Base-by-base conservation (phyloP, 1,140 invertebrate species). In the Idris sp. region DNA sequence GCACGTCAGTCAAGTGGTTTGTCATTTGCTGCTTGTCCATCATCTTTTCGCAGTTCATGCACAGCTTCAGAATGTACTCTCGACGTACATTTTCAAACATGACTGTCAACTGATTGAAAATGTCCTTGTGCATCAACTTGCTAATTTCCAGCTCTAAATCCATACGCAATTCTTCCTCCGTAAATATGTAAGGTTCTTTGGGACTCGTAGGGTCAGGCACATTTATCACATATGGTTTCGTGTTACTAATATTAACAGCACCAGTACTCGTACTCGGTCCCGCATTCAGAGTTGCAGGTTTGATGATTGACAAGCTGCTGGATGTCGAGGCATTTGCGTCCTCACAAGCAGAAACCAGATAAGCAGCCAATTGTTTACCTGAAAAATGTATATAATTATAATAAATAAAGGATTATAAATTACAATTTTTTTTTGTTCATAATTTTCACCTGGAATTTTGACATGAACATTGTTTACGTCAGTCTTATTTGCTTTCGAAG, bases 21-120 rank as follows among this genome's bases (percentile, higher is more conserved):
- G 58, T 2, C 15, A 56, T 15, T 14, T 26, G 4, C 2, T 25
- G 19, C 25, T 16, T 19, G 0, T 10, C n/a, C 40, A 48, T 46
- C 0, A 14, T 0, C 0, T 0, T 16, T 10, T 58, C 48, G 6
- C 43, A 48, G 8, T 30, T 62, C 13, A 36, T 7, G 13, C 40
- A 67, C n/a, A 74, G 31, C 16, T 56, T 48, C 3, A 62, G 16
- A 5, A 74, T 54, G 22, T 61, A 62, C 13, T 74, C 49, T 8
- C 26, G 9, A 0, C 43, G 10, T 0, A 74, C 61, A 7, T 61
- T 61, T 6, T 67, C 71, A 38, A 74, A 74, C 62, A 74, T 62
- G 0, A 19, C 15, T 1, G 54, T 56, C 0, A 74, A 8, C n/a
- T 74, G 61, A 11, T 58, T 10, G 14, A 73, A 73, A 0, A 65